These are phyloP conservation scores for Trachelus stipa DNA, from an alignment of 2,888 invertebrate species.

Conservation along the genomic window DNA sequence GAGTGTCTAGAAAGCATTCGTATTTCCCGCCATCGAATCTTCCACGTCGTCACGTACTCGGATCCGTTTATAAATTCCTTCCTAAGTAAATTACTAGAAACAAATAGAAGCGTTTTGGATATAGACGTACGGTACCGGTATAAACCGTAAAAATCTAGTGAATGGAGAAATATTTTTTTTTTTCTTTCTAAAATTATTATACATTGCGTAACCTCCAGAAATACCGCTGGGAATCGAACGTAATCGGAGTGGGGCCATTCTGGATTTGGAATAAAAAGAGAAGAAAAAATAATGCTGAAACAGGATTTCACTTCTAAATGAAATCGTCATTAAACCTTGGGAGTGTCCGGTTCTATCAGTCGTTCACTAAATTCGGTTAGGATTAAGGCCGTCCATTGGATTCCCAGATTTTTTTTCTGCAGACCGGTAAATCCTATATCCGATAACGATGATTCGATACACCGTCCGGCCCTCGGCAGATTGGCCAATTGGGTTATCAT, in stretches of 20 bases:
- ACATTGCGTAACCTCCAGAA: neutral
- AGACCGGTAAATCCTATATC: slow-evolving; percentile 58
- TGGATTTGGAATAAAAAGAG: neutral
- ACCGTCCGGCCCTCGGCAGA: slow-evolving; percentile 37
- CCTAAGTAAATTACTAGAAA: slow-evolving; percentile 16
- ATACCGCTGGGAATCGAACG: neutral
- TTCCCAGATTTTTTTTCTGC: slow-evolving; percentile 45
- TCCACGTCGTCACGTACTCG: neutral
- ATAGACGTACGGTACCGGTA: neutral
- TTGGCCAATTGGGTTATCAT: slow-evolving; percentile 63
- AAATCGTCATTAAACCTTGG: slow-evolving; percentile 55
- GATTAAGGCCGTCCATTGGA: slow-evolving; percentile 49
- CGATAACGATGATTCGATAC: slow-evolving; percentile 66
- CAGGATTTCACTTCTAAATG: slow-evolving; percentile 35
- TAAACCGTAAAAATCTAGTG: neutral
- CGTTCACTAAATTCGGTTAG: slow-evolving; percentile 46
- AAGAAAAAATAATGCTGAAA: neutral
- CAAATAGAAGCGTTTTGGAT: neutral
- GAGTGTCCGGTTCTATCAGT: slow-evolving; percentile 14
- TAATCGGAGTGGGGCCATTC: neutral
- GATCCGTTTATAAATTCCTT: neutral
- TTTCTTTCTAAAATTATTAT: neutral
- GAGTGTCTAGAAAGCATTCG: slow-evolving; percentile 38
- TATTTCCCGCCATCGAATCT: slow-evolving; percentile 12
- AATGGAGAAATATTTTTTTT: neutral